Evolutionary conservation across 2,113 vertebrate genomes (phyloP), one percentile per base, ranked within the genome.

Genomic region (Oceanodroma tethys): DNA sequence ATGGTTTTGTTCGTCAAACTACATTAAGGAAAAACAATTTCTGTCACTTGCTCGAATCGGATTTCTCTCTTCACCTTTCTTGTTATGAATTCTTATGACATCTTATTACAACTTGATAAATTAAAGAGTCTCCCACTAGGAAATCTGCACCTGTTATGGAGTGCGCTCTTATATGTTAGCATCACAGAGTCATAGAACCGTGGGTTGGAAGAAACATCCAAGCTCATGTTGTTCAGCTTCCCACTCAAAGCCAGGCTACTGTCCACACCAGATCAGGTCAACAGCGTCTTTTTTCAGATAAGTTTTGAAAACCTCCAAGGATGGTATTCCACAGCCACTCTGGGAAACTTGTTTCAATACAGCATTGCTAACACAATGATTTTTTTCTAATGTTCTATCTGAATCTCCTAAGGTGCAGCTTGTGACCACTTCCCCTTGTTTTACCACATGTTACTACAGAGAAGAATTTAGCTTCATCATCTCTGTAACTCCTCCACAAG

Each of bases 61-160:
- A 88, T 93, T 93, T 95, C 62, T 87, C 38, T 72, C 29, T 85
- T 85, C 87, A 85, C 29, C 52, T 85, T 88, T 88, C 74, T 70
- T 81, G 67, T 73, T 82, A 68, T 81, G 68, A 65, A 23, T 93
- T 78, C 34, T 81, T 73, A 68, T 58, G 70, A 95, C 75, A 83
- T 55, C 82, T 91, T 92, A 73, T 81, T 88, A 92, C 11, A 27
- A 83, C 32, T 62, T 92, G 83, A 83, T 68, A 86, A 95, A 90
- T 94, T 80, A 76, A 66, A 71, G 65, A 78, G 36, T 58, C 38
- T 67, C 62, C 56, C 79, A 53, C 66, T 55, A 82, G 60, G 85
- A 92, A 87, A 74, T 55, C 38, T 48, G 42, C 45, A 87, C 62
- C 79, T 88, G 74, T 86, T 90, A 32, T 0, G 0, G 27, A 68